phyloP scores from a whole-genome alignment of 2,797 vertebrate species.

The Malurus leucopterus region DNA sequence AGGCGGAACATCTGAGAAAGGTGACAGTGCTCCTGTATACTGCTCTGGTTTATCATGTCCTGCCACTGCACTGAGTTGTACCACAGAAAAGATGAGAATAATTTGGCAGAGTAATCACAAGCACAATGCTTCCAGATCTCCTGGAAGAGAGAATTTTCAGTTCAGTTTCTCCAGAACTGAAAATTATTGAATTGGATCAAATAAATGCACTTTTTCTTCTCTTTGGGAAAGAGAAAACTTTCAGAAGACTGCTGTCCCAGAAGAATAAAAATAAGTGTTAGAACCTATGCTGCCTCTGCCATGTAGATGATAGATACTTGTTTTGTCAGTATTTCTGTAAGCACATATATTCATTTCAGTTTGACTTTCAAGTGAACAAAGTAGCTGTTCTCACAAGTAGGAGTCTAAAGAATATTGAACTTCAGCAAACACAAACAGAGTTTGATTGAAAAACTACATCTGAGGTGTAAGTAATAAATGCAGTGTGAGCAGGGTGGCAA shows the following conservation, averaged over 20 bases:
- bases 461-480: background rate
- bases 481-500: background rate
- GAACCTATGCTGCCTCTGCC: background rate
- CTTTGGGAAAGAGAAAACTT: background rate
- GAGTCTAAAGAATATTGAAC: background rate
- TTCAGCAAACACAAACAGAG: background rate
- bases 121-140: background rate
- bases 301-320: background rate
- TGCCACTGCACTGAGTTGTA: background rate
- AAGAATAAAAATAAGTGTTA: background rate
- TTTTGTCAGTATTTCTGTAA: background rate
- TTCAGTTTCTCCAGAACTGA: background rate
- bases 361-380: background rate
- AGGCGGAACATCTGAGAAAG: background rate
- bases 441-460: background rate
- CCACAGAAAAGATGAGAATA: background rate
- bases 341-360: background rate
- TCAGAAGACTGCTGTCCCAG: background rate
- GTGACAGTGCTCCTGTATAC: rapidly evolving
- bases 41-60: background rate
- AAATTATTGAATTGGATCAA: background rate
- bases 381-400: background rate
- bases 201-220: background rate
- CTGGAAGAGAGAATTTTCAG: too few relatives aligned
- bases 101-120: background rate